Evolutionary conservation across 1,140 invertebrate genomes (phyloP).

Genomic region (Hormaphis cornu): DNA sequence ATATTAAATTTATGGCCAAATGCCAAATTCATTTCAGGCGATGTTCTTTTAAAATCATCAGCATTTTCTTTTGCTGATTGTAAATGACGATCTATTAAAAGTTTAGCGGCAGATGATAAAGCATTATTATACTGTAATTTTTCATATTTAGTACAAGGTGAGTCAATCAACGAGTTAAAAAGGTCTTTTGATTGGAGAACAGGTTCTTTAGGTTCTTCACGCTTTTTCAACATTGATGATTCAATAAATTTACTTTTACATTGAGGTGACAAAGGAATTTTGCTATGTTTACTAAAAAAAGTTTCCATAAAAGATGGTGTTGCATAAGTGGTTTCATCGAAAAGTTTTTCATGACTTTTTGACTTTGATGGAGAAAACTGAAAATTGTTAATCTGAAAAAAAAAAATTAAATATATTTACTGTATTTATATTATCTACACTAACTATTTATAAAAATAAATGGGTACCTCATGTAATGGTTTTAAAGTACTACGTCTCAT

Average conservation of each 20-base stretch:
- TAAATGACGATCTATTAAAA: constrained; percentile 12
- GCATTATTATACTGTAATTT: constrained; percentile 13
- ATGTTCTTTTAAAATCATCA: background rate
- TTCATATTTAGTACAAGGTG: constrained; percentile 24
- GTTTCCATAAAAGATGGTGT: background rate
- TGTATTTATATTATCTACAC: background rate
- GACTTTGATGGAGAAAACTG: background rate
- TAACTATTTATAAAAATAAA: background rate
- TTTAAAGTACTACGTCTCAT: constrained; percentile 8
- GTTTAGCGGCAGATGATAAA: constrained; percentile 19
- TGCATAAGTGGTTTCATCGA: background rate
- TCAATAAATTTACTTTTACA: background rate
- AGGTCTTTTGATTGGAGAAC: constrained; percentile 17
- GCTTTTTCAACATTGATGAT: background rate
- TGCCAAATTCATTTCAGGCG: background rate
- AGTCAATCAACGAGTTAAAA: constrained; percentile 7
- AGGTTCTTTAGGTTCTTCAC: background rate
- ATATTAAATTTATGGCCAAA: background rate
- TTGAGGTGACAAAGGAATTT: constrained; percentile 12
- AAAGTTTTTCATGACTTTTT: constrained; percentile 20
- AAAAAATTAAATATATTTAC: background rate
- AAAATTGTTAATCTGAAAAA: constrained; percentile 24
- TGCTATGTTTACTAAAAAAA: background rate
- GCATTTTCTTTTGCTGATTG: constrained; percentile 1
- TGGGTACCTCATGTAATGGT: constrained; percentile 12